These are phyloP conservation scores for Epinotia bilunana DNA, from an alignment of 2,888 invertebrate genomes.

Conservation along the genomic window DNA sequence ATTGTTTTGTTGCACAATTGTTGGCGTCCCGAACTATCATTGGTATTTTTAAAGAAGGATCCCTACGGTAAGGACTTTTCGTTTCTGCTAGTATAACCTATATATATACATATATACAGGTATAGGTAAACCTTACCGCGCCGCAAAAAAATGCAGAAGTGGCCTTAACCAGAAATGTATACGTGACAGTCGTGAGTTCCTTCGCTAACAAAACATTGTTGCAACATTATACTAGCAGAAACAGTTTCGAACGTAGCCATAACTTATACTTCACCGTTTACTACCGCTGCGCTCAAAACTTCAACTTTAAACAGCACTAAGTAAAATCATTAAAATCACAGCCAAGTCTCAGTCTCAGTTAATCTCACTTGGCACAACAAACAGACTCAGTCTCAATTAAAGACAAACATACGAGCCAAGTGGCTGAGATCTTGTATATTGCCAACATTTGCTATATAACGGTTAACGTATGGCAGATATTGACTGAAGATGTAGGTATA, in stretches of 20 bases:
- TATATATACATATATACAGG: too few relatives aligned
- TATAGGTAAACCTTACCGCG: too few relatives aligned
- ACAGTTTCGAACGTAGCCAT: slow-evolving; percentile 3
- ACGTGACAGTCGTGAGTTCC: background rate
- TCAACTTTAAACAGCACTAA: slow-evolving; percentile 36
- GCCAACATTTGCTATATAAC: slow-evolving; percentile 3
- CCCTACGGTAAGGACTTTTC: too few relatives aligned
- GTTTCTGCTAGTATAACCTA: too few relatives aligned
- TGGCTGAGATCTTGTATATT: slow-evolving; percentile 17
- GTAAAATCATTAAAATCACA: slow-evolving; percentile 45
- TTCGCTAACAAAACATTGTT: background rate
- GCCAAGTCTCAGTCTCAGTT: slow-evolving; percentile 38
- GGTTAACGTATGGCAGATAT: background rate
- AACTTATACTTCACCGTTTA: slow-evolving; percentile 9
- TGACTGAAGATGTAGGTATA: slow-evolving; percentile 1
- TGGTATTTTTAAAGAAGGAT: too few relatives aligned
- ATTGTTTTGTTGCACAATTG: too few relatives aligned
- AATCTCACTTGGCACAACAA: slow-evolving; percentile 44
- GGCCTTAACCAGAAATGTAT: background rate
- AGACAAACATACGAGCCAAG: slow-evolving; percentile 38
- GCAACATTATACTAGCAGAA: background rate
- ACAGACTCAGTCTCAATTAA: slow-evolving; percentile 42
- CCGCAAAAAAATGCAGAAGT: too few relatives aligned
- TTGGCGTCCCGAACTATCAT: too few relatives aligned
- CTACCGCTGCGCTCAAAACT: slow-evolving; percentile 10